Conservation (phyloP, 2,113 vertebrate genomes). For the Sylvietta virens region DNA sequence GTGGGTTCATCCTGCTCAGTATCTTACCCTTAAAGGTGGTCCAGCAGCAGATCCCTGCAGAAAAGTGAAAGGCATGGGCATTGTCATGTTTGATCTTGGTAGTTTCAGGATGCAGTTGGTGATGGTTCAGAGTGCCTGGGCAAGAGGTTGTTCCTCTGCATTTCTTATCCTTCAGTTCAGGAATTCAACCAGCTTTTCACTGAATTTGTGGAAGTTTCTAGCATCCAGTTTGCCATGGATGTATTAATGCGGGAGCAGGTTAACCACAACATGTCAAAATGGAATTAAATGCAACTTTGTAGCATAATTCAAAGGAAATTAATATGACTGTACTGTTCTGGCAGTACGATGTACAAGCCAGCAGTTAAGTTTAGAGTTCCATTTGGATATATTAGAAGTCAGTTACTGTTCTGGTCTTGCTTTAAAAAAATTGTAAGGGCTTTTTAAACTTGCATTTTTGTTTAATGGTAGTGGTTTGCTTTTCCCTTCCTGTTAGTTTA, state of each 20-base stretch:
- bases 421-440: rapidly evolving
- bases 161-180: background rate
- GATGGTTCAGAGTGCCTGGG: background rate
- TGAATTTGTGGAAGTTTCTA: background rate
- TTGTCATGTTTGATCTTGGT: background rate
- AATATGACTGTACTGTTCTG: background rate
- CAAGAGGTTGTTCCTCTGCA: background rate
- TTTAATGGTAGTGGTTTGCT: background rate
- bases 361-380: background rate
- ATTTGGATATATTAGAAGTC: background rate
- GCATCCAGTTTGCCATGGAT: background rate
- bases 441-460: background rate
- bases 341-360: background rate
- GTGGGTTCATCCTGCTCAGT: background rate
- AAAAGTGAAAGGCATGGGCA: background rate
- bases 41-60: background rate
- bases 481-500: background rate
- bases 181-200: background rate
- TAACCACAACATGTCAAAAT: background rate
- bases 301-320: background rate
- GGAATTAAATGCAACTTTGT: background rate
- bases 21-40: background rate
- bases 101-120: background rate
- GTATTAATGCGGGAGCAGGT: background rate
- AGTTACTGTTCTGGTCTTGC: background rate